Conservation (phyloP, 2,797 vertebrate genomes). For the Melopsittacus undulatus region DNA sequence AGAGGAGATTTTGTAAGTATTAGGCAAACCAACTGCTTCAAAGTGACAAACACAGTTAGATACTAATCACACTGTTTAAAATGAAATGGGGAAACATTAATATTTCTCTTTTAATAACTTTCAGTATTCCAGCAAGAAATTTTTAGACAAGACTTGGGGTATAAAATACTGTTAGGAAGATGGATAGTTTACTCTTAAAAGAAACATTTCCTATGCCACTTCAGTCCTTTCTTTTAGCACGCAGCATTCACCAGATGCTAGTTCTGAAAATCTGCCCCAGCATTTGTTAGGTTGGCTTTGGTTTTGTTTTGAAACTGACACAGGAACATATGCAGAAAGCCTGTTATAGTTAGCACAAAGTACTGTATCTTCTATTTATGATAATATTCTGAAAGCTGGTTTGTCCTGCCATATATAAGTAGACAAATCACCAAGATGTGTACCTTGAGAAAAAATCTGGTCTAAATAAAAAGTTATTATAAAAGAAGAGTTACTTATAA, state of each 20-base stretch:
- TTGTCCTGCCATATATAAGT: background rate
- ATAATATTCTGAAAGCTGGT: background rate
- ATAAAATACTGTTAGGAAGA: background rate
- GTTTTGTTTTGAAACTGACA: background rate
- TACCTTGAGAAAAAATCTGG: background rate
- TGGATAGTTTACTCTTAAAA: background rate
- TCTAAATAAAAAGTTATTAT: background rate
- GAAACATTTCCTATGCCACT: background rate
- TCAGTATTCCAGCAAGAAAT: background rate
- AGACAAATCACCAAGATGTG: background rate
- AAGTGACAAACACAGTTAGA: background rate
- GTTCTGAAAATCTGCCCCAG: background rate
- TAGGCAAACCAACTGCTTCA: background rate
- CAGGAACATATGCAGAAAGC: background rate
- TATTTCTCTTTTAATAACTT: background rate
- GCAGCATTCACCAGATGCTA: background rate
- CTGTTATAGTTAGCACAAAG: background rate
- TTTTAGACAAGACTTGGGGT: background rate
- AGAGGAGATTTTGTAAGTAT: background rate
- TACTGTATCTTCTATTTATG: background rate
- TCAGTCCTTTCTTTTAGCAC: background rate
- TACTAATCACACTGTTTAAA: background rate
- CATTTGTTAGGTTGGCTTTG: background rate
- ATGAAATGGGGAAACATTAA: background rate
- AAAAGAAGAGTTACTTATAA: background rate